Conservation (phyloP, 2,888 invertebrate genomes). For the Bimastos eiseni region DNA sequence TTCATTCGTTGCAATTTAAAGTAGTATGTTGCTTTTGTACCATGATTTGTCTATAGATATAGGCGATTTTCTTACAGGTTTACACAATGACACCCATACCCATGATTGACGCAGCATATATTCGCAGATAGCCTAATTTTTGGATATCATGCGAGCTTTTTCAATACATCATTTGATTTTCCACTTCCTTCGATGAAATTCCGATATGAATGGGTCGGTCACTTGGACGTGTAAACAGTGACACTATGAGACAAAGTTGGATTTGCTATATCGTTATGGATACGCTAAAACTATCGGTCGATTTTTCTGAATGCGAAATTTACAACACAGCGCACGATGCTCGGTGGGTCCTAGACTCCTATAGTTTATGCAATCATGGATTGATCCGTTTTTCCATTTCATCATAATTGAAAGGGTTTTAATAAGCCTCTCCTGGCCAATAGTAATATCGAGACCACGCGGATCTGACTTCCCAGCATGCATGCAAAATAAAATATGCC, state of each 20-base stretch:
- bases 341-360: too few species aligned
- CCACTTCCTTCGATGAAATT: background rate
- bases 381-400: background rate
- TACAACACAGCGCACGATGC: background rate
- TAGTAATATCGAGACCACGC: background rate
- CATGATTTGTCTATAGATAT: too few species aligned
- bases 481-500: background rate
- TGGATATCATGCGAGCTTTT: too few species aligned
- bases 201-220: background rate
- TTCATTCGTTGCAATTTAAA: too few species aligned
- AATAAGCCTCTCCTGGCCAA: background rate
- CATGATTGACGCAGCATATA: too few species aligned
- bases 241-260: background rate
- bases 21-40: too few species aligned
- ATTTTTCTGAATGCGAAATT: background rate
- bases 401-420: background rate
- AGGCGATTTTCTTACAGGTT: too few species aligned
- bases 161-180: background rate
- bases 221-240: background rate
- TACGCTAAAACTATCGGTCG: background rate
- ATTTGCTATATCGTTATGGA: background rate
- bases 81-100: too few species aligned
- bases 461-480: background rate
- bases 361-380: background rate
- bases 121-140: too few species aligned